Conservation (phyloP, 1,140 invertebrate species). For the Schlechtendalia chinensis region DNA sequence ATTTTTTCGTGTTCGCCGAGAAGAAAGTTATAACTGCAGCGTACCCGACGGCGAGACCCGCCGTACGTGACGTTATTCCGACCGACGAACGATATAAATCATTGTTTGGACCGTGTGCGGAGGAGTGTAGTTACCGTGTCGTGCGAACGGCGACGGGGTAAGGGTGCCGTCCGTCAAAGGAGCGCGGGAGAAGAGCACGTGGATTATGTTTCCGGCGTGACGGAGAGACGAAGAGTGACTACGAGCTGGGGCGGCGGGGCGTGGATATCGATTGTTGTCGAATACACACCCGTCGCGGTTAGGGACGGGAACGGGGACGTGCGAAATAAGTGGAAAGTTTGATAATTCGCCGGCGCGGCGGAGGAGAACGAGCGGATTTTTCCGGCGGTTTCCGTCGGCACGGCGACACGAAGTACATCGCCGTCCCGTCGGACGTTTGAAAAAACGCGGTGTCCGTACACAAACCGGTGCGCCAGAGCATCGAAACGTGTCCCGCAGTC, state of each 20-base stretch:
- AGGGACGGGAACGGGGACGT: neutral
- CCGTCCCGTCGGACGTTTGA: no score
- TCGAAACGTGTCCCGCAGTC: no score
- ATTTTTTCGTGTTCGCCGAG: no score
- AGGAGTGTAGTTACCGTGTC: conserved; percentile 26
- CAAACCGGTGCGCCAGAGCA: no score
- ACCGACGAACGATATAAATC: conserved; percentile 19
- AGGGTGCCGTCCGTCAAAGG: conserved; percentile 31
- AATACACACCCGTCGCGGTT: neutral
- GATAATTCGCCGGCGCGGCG: conserved; percentile 30
- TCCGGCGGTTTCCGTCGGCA: conserved; percentile 4
- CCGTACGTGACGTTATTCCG: conserved; percentile 35
- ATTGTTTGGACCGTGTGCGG: neutral
- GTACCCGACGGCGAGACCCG: neutral
- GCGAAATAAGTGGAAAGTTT: conserved; percentile 50
- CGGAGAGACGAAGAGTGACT: no score
- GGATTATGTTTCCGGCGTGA: conserved; percentile 41
- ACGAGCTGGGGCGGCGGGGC: no score
- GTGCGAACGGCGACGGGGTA: neutral
- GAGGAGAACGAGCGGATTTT: conserved; percentile 35
- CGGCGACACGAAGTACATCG: no score
- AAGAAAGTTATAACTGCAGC: neutral
- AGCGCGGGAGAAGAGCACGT: conserved; percentile 33
- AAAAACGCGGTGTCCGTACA: no score
- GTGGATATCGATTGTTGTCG: conserved; percentile 43